Evolutionary conservation across 2,888 invertebrate species (phyloP), one percentile per base, ranked within the genome.

Genomic region (Carterocephalus palaemon): DNA sequence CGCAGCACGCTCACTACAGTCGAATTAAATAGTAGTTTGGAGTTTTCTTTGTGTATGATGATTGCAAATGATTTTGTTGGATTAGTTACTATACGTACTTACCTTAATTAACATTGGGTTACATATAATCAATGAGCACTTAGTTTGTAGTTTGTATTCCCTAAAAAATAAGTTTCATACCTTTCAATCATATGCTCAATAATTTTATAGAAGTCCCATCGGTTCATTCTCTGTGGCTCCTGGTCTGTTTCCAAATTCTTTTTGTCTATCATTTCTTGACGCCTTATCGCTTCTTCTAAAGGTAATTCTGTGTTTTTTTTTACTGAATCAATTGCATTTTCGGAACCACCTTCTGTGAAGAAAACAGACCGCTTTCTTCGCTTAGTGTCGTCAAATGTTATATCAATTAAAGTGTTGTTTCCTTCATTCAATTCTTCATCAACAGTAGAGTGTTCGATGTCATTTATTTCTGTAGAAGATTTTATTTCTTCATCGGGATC

Each of bases 121-220:
- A 15, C 15, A 6, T 15, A 2, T 3, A 26, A 8, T 8, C 9
- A 6, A 6, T 10, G 9, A 6, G 2, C 6, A 12, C 2, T 3
- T 28, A 7, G 0, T 6, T 4, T 4, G 15, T 28, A 15, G 7
- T 6, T 26, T 7, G 10, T 8, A 2, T 3, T 6, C 10, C 20
- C 10, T 19, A 37, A 22, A 34, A 34, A 36, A 8, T 32, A n/a
- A n/a, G n/a, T n/a, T n/a, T n/a, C 34, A 64, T 73, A 91, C 91
- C 88, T 85, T 60, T 89, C 85, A 20, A 85, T 83, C 70, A 90
- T 88, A 32, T 88, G 85, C 53, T 90, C 90, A 10, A 92, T 64
- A 22, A 89, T 75, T 68, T 89, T 90, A 68, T 93, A 93, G 51
- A 92, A 85, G 57, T 89, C 89, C 92, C 92, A 92, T 63, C 90